Conservation (phyloP, 2,797 vertebrate genomes). For the Okamejei kenojei region DNA sequence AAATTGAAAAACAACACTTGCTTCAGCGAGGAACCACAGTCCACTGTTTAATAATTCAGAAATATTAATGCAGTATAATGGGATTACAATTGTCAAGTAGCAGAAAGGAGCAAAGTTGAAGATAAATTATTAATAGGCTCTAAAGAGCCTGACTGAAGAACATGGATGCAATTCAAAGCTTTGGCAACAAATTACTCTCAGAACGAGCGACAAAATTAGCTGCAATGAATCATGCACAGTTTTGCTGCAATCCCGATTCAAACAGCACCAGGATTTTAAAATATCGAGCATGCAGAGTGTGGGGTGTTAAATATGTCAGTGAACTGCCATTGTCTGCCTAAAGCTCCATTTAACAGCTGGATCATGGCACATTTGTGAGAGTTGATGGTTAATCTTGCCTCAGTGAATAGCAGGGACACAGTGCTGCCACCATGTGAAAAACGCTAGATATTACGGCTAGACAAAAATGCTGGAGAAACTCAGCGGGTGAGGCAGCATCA, state of each 20-base stretch:
- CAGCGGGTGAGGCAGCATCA: too few species aligned
- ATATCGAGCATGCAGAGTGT: neutral
- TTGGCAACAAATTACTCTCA: neutral
- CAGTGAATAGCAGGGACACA: too few species aligned
- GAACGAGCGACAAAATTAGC: neutral
- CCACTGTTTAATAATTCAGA: neutral
- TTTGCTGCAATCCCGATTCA: neutral
- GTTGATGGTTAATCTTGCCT: neutral
- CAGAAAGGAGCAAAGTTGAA: neutral
- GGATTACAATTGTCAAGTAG: neutral
- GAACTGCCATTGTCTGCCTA: neutral
- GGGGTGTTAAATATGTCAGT: neutral
- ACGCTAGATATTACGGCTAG: neutral
- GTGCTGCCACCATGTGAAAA: neutral
- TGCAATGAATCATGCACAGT: neutral
- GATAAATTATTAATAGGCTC: neutral
- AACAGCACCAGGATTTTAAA: neutral
- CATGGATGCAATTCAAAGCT: neutral
- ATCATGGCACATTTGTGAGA: neutral
- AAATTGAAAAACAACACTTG: neutral
- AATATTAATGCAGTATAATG: neutral
- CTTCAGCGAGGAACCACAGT: neutral
- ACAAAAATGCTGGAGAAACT: too few species aligned
- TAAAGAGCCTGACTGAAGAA: neutral
- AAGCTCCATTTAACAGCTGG: neutral